These are phyloP conservation scores for Tenrec ecaudatus DNA, from an alignment of 2,113 vertebrate genomes.

Conservation along the genomic window DNA sequence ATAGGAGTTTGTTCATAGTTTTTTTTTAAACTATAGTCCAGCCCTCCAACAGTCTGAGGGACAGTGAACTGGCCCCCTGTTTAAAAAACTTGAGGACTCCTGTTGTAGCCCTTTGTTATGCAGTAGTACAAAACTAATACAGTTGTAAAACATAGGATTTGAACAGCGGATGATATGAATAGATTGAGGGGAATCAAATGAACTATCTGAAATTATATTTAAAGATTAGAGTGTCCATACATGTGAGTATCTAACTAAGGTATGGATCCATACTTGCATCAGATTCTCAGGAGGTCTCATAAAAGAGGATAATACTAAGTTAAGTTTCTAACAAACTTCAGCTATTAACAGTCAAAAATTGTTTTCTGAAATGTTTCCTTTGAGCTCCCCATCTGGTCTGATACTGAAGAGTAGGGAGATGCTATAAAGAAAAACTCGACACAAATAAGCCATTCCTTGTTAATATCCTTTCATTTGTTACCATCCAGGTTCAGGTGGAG, in stretches of 20 bases:
- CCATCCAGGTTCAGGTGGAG: background rate
- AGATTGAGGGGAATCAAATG: background rate
- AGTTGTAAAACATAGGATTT: background rate
- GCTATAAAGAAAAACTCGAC: constrained; percentile 25
- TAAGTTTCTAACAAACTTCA: background rate
- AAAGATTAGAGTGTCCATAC: background rate
- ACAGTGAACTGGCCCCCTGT: too few relatives aligned
- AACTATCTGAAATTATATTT: constrained; percentile 10
- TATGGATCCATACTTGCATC: background rate
- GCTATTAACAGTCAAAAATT: background rate
- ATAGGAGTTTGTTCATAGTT: too few relatives aligned
- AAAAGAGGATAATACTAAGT: constrained; percentile 6
- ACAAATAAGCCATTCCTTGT: constrained; percentile 38
- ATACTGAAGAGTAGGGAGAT: constrained; percentile 13
- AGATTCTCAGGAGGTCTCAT: background rate
- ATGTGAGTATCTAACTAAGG: background rate
- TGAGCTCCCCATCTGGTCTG: background rate
- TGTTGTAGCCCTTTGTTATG: background rate
- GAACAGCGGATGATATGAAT: background rate
- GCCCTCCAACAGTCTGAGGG: too few relatives aligned
- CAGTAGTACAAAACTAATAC: constrained; percentile 14
- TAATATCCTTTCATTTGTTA: constrained; percentile 37
- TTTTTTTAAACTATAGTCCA: too few relatives aligned
- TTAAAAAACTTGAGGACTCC: too few relatives aligned
- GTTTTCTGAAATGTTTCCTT: constrained; percentile 37